These are phyloP conservation scores for Pasiphila rectangulata DNA, from an alignment of 2,888 invertebrate genomes.

Conservation along the genomic window DNA sequence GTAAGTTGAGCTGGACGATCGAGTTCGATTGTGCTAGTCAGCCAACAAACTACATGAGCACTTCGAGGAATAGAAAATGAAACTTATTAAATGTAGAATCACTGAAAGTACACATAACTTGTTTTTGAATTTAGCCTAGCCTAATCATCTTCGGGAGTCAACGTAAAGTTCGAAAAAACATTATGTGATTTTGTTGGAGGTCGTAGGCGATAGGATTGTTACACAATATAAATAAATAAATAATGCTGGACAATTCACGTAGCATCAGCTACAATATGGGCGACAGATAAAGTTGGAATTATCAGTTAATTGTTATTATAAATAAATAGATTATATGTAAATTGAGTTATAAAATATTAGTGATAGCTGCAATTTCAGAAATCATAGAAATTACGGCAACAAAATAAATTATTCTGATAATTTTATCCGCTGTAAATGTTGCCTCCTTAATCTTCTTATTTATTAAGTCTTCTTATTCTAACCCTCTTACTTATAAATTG, in stretches of 20 bases:
- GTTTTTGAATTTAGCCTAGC: not conserved
- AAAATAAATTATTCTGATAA: constrained; percentile 3
- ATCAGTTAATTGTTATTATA: not conserved
- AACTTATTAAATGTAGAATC: too few species aligned
- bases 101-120: too few species aligned
- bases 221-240: not conserved
- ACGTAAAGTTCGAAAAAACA: too few species aligned
- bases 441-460: constrained; percentile 1
- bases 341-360: not conserved
- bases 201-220: not conserved
- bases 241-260: not conserved
- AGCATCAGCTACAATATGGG: not conserved
- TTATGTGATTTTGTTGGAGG: too few species aligned
- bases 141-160: not conserved
- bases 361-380: constrained; percentile 1
- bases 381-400: constrained; percentile 7
- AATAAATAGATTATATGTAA: constrained; percentile 7
- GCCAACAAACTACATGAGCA: not conserved
- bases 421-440: constrained; percentile 7
- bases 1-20: too few species aligned
- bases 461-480: not conserved
- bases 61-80: not conserved
- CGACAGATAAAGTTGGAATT: not conserved
- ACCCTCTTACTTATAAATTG: too few species aligned
- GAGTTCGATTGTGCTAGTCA: too few species aligned